Base-by-base conservation (phyloP, 64 coral and sea anemone genomes). In the Montipora efflorescens region DNA sequence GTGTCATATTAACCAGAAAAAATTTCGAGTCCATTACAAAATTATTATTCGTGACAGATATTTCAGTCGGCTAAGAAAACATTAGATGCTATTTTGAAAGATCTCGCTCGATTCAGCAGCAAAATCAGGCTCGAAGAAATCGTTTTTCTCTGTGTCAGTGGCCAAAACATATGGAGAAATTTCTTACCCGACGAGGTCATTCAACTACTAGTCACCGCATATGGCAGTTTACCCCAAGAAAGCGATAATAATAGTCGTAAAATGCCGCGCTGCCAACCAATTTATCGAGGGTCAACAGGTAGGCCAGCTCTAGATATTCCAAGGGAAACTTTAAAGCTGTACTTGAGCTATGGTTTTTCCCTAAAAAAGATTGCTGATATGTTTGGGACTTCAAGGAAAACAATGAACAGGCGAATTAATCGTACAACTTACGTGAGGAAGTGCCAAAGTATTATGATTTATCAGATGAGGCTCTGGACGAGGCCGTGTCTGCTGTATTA, bases 251-350 rank as follows among this genome's bases (percentile, higher is more conserved):
- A 6, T 22, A n/a, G 51, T 69, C 67, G 3, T 13, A 16, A 0
- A 5, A 8, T 16, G 44, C 21, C 69, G 15, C 14, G 68, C 85
- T 75, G 85, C 61, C 48, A 89, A 89, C 21, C 68, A 76, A 70
- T 89, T 52, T 89, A 89, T 78, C 55, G 49, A 78, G 87, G 87
- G 53, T 89, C 45, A 55, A 47, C 75, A 79, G 75, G 88, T 79
- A 90, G 88, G 75, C 52, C 88, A 66, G 88, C 57, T 45, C 20
- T 78, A 10, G 61, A 50, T 46, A 90, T 90, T 57, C 74, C 75
- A 66, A 78, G 87, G 28, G 87, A 78, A 75, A 88, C 85, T 88
- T 88, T 84, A 75, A 74, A 91, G 73, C 80, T 91, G 50, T 92
- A 83, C 69, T 82, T 91, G 48, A 81, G 72, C 66, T 91, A 83